Evolutionary conservation across 2,888 invertebrate genomes (phyloP).

Genomic region (Thyatira batis): DNA sequence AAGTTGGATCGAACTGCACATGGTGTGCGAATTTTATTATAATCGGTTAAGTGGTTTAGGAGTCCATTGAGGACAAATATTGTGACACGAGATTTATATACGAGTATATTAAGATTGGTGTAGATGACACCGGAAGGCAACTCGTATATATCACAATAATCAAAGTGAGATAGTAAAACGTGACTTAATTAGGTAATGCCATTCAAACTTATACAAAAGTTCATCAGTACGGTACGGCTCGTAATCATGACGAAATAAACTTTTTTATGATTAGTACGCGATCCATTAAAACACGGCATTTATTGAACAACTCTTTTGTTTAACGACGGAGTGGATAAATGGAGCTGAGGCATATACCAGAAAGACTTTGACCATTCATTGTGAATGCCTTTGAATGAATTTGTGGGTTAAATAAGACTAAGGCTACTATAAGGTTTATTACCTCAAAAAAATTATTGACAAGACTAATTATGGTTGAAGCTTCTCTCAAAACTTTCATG

Average conservation of each 20-base stretch:
- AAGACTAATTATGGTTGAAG: too few species aligned
- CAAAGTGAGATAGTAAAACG: constrained; percentile 22
- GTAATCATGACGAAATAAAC: constrained; percentile 23
- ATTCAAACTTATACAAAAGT: constrained; percentile 22
- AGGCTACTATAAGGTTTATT: too few species aligned
- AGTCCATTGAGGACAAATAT: too few species aligned
- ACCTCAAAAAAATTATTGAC: too few species aligned
- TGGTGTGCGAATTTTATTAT: too few species aligned
- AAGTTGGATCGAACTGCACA: too few species aligned
- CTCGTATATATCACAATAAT: not conserved
- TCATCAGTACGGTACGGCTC: constrained; percentile 11
- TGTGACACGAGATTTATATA: too few species aligned
- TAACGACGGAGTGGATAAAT: constrained; percentile 15
- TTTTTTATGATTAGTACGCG: constrained; percentile 29
- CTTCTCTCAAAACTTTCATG: too few species aligned
- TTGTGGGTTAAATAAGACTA: too few species aligned
- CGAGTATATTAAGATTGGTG: too few species aligned
- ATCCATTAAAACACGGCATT: constrained; percentile 29
- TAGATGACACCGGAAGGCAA: not conserved
- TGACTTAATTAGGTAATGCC: constrained; percentile 26
- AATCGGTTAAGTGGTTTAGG: too few species aligned
- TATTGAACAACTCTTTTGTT: constrained; percentile 14
- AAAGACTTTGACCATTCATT: not conserved
- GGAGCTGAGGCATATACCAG: constrained; percentile 5
- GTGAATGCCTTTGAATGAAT: too few species aligned